Percentiles rank a stretch among this genome's conserved stretches.
Conservation (phyloP, 2,797 vertebrate species). For the Sebastes nivosus region DNA sequence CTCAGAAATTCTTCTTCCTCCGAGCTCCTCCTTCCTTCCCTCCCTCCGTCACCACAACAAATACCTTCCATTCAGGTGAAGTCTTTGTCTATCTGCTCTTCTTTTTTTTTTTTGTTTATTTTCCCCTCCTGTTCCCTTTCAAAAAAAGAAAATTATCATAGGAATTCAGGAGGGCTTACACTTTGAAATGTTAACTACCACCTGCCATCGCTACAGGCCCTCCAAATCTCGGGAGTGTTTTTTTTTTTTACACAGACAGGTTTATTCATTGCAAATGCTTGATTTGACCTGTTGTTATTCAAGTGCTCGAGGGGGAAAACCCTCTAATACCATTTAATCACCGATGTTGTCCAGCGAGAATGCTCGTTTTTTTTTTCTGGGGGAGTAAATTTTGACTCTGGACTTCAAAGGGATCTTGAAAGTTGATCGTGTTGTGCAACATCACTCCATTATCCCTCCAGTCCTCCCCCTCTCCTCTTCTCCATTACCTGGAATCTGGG, state of each 20-base stretch:
- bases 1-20: slow-evolving; percentile 33
- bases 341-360: slow-evolving; percentile 46
- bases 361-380: background rate
- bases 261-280: slow-evolving; percentile 34
- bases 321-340: slow-evolving; percentile 58
- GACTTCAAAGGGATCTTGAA: slow-evolving; percentile 68
- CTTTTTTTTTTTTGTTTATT: slow-evolving; percentile 49
- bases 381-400: slow-evolving; percentile 33
- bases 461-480: slow-evolving; percentile 1
- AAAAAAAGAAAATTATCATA: slow-evolving; percentile 29
- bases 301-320: slow-evolving; percentile 16
- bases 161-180: slow-evolving; percentile 52
- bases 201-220: slow-evolving; percentile 56
- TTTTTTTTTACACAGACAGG: background rate
- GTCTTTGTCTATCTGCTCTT: slow-evolving; percentile 44
- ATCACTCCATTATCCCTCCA: slow-evolving; percentile 42
- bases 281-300: slow-evolving; percentile 45
- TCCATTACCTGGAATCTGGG: slow-evolving; percentile 69
- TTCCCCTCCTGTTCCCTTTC: background rate
- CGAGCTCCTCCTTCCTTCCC: background rate
- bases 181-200: slow-evolving; percentile 75
- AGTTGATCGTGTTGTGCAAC: slow-evolving; percentile 66
- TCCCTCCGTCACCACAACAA: slow-evolving; percentile 29
- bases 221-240: slow-evolving; percentile 10
- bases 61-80: slow-evolving; percentile 50